Conservation (phyloP, 2,113 vertebrate genomes). For the Oxyura jamaicensis region DNA sequence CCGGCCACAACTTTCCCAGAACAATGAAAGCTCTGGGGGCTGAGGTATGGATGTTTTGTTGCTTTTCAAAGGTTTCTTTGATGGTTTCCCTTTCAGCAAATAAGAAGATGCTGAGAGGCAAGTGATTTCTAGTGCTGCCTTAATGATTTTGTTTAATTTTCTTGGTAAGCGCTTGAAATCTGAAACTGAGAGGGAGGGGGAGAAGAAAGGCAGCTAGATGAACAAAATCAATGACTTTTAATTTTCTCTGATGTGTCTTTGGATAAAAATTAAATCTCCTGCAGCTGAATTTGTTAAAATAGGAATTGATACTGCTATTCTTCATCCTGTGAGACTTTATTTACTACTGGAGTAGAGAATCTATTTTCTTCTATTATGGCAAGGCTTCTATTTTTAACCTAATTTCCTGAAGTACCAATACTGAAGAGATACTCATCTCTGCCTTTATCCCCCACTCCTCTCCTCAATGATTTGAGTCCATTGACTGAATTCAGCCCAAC, state of each 20-base stretch:
- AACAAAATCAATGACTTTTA: slow-evolving; percentile 51
- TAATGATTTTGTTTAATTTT: slow-evolving; percentile 2
- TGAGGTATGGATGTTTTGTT: not conserved
- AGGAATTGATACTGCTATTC: slow-evolving; percentile 34
- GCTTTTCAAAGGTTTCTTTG: not conserved
- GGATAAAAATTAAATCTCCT: slow-evolving; percentile 43
- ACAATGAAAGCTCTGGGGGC: not conserved
- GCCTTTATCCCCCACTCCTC: not conserved
- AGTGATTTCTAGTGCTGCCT: not conserved
- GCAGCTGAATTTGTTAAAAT: slow-evolving; percentile 16
- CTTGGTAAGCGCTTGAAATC: not conserved
- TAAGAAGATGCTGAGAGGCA: not conserved
- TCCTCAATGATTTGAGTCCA: not conserved
- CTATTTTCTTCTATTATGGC: not conserved
- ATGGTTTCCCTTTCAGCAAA: not conserved
- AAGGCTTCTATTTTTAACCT: not conserved
- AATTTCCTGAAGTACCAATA: not conserved
- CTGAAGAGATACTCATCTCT: not conserved
- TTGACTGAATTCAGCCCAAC: not conserved
- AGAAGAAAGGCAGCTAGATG: not conserved
- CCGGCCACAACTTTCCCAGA: not conserved
- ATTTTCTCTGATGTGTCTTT: slow-evolving; percentile 55
- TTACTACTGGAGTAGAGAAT: slow-evolving; percentile 21
- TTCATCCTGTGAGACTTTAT: slow-evolving; percentile 9
- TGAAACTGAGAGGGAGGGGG: not conserved